phyloP scores from a whole-genome alignment of 2,113 vertebrate genomes.

The Microcebus ravelobensis region DNA sequence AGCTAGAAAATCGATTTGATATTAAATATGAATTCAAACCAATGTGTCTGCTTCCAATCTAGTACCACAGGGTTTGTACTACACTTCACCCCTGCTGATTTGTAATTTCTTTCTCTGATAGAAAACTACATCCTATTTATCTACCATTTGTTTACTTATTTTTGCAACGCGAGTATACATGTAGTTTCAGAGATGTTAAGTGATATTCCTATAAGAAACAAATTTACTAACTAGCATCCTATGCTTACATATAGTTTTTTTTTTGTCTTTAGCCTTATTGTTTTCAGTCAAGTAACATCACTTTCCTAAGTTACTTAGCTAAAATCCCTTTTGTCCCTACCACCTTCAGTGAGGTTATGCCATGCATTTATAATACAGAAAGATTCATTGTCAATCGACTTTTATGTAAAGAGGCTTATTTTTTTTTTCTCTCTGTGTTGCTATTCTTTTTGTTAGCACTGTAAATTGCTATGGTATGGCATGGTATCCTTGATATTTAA shows the following conservation, averaged over 20 bases:
- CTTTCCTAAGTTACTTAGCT: neutral
- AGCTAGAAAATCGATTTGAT: neutral
- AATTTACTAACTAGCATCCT: neutral
- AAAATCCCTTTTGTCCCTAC: neutral
- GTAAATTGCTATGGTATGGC: neutral
- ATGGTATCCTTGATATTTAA: neutral
- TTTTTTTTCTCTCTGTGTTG: neutral
- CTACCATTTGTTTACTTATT: neutral
- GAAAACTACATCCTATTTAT: neutral
- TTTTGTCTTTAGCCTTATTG: neutral
- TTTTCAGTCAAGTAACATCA: neutral
- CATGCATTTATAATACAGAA: neutral
- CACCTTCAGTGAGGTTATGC: neutral
- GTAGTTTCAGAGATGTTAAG: neutral
- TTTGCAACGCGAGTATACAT: neutral
- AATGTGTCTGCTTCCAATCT: neutral
- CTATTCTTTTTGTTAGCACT: constrained; percentile 9
- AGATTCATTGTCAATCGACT: neutral
- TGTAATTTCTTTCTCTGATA: neutral
- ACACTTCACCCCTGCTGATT: neutral
- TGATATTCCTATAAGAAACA: neutral
- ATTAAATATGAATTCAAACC: neutral
- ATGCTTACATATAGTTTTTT: neutral
- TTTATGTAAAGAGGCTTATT: neutral
- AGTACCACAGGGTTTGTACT: neutral